Conservation (phyloP, 2,888 invertebrate species). For the Oscheius sp. region DNA sequence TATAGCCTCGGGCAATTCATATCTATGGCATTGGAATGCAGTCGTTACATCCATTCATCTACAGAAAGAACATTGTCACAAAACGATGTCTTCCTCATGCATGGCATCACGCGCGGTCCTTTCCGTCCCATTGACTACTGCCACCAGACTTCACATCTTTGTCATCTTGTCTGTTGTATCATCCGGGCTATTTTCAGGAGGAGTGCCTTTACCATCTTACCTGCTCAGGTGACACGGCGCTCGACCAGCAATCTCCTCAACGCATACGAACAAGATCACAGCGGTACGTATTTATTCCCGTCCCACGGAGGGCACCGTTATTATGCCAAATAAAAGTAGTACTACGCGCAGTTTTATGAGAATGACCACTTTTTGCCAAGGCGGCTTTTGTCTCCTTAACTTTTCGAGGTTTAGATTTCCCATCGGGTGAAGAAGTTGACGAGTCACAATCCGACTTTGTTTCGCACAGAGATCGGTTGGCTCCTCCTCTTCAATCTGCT, state of each 20-base stretch:
- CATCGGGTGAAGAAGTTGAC: slow-evolving; percentile 42
- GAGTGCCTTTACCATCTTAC: slow-evolving; percentile 45
- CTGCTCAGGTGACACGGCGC: slow-evolving; percentile 52
- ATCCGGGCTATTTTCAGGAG: slow-evolving; percentile 8
- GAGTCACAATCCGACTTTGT: slow-evolving; percentile 58
- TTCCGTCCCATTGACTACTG: slow-evolving; percentile 4
- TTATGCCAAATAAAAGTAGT: slow-evolving; percentile 24
- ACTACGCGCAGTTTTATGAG: slow-evolving; percentile 16
- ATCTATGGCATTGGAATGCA: background rate
- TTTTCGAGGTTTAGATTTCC: slow-evolving; percentile 15
- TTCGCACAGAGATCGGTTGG: slow-evolving; percentile 43
- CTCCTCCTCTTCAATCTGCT: slow-evolving; percentile 7
- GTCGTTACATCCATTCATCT: background rate
- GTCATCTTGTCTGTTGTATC: background rate
- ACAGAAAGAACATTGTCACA: background rate
- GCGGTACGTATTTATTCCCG: slow-evolving; percentile 16
- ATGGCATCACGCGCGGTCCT: background rate
- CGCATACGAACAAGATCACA: slow-evolving; percentile 24
- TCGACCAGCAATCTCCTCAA: slow-evolving; percentile 49
- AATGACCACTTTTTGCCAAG: slow-evolving; percentile 16
- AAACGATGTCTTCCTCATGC: background rate
- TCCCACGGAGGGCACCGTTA: background rate
- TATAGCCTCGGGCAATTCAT: background rate
- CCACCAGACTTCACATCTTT: background rate
- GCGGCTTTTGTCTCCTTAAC: slow-evolving; percentile 12